Base-by-base conservation (phyloP, 2,888 invertebrate species). In the Octodonta nipae region DNA sequence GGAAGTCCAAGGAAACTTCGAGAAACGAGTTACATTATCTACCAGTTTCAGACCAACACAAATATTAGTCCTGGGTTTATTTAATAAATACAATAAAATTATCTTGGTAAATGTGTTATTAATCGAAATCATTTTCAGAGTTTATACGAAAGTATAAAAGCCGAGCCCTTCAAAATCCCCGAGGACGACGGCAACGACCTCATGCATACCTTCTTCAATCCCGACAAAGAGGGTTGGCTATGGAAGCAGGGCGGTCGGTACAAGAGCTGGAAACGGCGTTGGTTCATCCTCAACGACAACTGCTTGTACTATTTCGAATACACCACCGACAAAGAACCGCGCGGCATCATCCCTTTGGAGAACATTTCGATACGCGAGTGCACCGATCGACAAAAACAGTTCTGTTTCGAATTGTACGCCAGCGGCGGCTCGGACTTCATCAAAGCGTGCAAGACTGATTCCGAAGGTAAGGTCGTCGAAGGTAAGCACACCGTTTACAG, bases 121-220 rank as follows among this genome's bases (percentile, higher is more conserved):
- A n/a, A n/a, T n/a, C n/a, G n/a, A n/a, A n/a, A n/a, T n/a, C n/a
- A n/a, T n/a, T n/a, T n/a, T n/a, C n/a, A n/a, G n/a, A 89, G 89
- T 56, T 65, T 87, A 50, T 96, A 92, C 68, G 93, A 95, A 63
- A 93, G 89, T 60, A 96, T 96, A 65, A 91, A 95, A 70, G 92
- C 92, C 44, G 95, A 96, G 65, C 95, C 96, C 22, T 96, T 96
- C 67, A 96, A 96, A 67, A 96, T 96, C 55, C 95, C 96, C 5
- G 95, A 95, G 64, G 96, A 96, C 66, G 95, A 96, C 68, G 93
- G 95, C 37, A 95, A 95, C 67, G 95, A 96, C 67, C 73, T 95
- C 57, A 95, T 95, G 92, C 93, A 93, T 64, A 95, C 95, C 24
- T 96, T 96, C 74, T 96, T 96, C 73, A 95, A 96, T 64, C 95